A percentile compares a stretch with the other conserved stretches of the same genome.
These are phyloP conservation scores for Probaryconus sp. DNA, from an alignment of 1,140 invertebrate species.

Conservation along the genomic window DNA sequence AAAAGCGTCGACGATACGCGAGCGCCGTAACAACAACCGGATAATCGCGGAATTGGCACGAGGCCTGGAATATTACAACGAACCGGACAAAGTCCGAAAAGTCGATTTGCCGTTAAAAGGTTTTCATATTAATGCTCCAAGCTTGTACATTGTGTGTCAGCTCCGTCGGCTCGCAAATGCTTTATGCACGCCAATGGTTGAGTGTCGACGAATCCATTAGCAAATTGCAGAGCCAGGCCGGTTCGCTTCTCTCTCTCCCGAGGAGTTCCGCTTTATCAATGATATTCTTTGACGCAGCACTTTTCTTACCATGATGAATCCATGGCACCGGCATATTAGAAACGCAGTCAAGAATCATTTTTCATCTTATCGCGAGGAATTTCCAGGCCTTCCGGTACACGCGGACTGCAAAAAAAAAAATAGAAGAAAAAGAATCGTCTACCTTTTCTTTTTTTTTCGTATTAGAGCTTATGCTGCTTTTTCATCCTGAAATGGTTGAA, in stretches of 20 bases:
- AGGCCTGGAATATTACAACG: constrained; percentile 34
- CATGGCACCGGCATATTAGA: constrained; percentile 21
- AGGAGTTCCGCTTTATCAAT: constrained; percentile 44
- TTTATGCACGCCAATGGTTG: constrained; percentile 40
- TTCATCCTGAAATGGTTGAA: too few relatives aligned
- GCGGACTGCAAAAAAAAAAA: too few relatives aligned
- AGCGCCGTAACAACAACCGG: constrained; percentile 39
- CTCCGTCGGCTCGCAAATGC: constrained; percentile 41
- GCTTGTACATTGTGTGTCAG: constrained; percentile 52
- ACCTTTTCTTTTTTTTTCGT: too few relatives aligned
- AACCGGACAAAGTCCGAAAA: constrained; percentile 51
- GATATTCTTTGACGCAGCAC: constrained; percentile 55
- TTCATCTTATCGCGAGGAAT: constrained; percentile 37
- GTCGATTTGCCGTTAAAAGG: constrained; percentile 60
- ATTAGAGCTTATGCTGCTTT: constrained; percentile 20
- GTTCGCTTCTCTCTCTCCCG: constrained; percentile 33
- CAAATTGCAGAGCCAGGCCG: constrained; percentile 46
- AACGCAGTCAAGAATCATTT: constrained; percentile 43
- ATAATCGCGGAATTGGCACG: constrained; percentile 48
- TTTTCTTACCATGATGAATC: constrained; percentile 51
- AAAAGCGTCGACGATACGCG: constrained; percentile 41
- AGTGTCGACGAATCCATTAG: constrained; percentile 62
- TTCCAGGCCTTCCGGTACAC: too few relatives aligned
- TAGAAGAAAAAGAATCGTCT: too few relatives aligned
- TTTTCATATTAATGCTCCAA: constrained; percentile 56